These are phyloP conservation scores for Pheosia tremula DNA, from an alignment of 2,888 invertebrate species.

Conservation along the genomic window DNA sequence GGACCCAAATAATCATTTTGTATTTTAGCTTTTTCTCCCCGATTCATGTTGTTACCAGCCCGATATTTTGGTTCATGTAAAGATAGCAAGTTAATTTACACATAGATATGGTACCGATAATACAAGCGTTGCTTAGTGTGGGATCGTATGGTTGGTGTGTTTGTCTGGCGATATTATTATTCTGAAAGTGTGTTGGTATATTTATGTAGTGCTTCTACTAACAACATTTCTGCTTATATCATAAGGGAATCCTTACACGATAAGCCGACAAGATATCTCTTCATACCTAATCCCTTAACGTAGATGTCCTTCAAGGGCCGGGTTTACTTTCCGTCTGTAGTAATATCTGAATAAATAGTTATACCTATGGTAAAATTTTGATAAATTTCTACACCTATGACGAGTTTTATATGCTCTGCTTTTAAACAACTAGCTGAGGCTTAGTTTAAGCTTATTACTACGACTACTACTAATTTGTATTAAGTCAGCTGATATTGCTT, in stretches of 20 bases:
- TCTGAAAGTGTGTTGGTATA: too few relatives aligned
- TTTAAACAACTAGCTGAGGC: too few relatives aligned
- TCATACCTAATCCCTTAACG: neutral
- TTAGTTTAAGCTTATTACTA: too few relatives aligned
- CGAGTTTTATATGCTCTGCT: too few relatives aligned
- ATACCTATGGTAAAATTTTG: neutral
- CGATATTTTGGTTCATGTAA: neutral
- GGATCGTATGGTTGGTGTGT: too few relatives aligned
- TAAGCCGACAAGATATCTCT: conserved; percentile 2
- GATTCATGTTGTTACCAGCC: neutral
- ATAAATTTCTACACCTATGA: neutral
- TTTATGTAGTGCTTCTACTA: too few relatives aligned
- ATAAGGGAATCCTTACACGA: neutral
- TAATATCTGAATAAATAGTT: neutral
- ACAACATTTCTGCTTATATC: neutral
- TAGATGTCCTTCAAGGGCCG: neutral
- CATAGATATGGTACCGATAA: too few relatives aligned
- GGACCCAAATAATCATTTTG: neutral
- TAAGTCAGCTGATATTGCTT: too few relatives aligned
- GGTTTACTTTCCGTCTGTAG: neutral
- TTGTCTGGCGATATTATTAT: too few relatives aligned
- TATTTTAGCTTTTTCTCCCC: neutral
- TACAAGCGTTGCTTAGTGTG: too few relatives aligned
- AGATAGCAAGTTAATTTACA: too few relatives aligned
- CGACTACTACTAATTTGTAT: too few relatives aligned